Base-by-base conservation (phyloP, 2,113 vertebrate species). In the Carassius carassius region DNA sequence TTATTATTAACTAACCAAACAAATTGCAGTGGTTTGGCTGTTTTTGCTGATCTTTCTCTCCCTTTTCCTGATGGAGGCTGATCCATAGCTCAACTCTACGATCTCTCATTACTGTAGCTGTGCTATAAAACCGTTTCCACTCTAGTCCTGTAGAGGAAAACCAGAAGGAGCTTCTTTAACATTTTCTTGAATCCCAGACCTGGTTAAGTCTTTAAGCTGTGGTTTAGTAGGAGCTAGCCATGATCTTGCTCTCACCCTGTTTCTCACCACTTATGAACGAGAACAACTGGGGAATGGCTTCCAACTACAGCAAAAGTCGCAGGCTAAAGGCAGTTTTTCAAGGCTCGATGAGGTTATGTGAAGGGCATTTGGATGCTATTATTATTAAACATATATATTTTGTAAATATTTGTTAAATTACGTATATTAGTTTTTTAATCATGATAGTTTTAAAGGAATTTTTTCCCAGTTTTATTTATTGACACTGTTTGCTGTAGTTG, bases 161-260 rank as follows among this genome's bases (percentile, higher is more conserved):
- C 87, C 62, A 84, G 73, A 83, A 91, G 79, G 90, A 92, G 91
- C 91, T 94, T 94, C 77, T 92, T 88, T 94, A 92, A 95, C 92
- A 84, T 87, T 90, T 87, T 93, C 87, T 90, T 91, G 89, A 91
- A 91, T 93, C 85, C 75, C 91, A 93, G 91, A 91, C 83, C 65
- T 72, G 86, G 90, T 91, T 89, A 90, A 83, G 80, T 29, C 70
- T 78, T 56, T 88, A 72, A 83, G 87, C 91, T 93, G 89, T 92
- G 88, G 89, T 90, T 93, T 86, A 89, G 85, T 89, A 90, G 87
- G 89, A 91, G 88, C 89, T 91, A 79, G 90, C 89, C 88, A 90
- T 76, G 84, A 88, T 91, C 86, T 81, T 69, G 41, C 79, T 65
- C 60, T 78, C 90, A 82, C 35, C 86, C 83, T 90, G 86, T 89